These are phyloP conservation scores for Zosterops borbonicus DNA, from an alignment of 2,113 vertebrate genomes.

Conservation along the genomic window DNA sequence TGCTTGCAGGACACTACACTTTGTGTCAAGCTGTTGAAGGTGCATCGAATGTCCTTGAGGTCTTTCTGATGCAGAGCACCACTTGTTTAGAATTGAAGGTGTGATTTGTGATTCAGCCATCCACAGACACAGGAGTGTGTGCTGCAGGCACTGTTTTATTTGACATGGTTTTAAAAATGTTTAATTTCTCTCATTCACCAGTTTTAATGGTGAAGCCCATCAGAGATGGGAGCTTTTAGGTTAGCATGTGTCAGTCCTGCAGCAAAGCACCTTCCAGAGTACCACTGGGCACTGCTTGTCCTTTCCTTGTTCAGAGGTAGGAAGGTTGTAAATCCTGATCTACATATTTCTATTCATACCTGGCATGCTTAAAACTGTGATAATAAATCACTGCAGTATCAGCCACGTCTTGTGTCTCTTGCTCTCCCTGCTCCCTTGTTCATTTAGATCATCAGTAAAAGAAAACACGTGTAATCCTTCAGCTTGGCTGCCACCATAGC, in stretches of 20 bases:
- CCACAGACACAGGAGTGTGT: neutral
- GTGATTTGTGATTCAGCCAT: neutral
- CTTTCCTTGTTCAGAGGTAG: neutral
- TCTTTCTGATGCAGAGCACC: neutral
- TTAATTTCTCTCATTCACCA: neutral
- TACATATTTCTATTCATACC: neutral
- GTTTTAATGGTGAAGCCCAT: neutral
- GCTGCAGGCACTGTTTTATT: neutral
- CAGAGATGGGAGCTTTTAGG: neutral
- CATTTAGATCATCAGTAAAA: neutral
- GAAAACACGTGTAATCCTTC: neutral
- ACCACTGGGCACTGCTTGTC: neutral
- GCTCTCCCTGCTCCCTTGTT: neutral
- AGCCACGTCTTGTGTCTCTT: neutral
- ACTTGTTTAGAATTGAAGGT: neutral
- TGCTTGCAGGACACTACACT: neutral
- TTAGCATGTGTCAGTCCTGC: neutral
- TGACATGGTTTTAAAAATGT: neutral
- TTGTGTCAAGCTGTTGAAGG: neutral
- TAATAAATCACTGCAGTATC: neutral
- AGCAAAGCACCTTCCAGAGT: neutral
- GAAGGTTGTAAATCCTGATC: neutral
- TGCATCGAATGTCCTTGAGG: neutral
- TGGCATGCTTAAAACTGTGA: neutral
- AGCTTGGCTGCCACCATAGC: neutral